Conservation (phyloP, 2,888 invertebrate species). For the Kuschelorhynchus macadamiae region DNA sequence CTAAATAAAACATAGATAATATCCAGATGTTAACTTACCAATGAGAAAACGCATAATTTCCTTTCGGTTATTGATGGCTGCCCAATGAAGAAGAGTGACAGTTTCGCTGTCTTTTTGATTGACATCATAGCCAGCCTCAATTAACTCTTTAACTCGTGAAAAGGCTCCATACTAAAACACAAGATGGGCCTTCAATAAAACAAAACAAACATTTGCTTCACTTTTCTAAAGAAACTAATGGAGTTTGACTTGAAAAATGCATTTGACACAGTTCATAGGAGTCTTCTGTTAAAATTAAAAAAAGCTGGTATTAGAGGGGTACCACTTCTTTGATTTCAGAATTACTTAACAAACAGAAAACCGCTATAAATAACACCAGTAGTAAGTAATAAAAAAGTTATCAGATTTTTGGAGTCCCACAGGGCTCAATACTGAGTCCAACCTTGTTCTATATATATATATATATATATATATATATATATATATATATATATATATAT, state of each 20-base stretch:
- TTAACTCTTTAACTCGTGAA: slow-evolving; percentile 84
- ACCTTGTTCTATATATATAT: background rate
- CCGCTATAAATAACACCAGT: background rate
- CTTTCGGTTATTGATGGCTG: slow-evolving; percentile 96
- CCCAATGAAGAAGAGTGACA: slow-evolving; percentile 98
- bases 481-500: background rate
- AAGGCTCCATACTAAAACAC: slow-evolving; percentile 89
- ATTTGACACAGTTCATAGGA: too few species aligned
- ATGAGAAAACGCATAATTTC: slow-evolving; percentile 93
- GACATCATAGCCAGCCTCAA: slow-evolving; percentile 94
- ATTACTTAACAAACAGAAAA: too few species aligned
- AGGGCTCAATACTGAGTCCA: background rate
- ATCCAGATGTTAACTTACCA: slow-evolving; percentile 69
- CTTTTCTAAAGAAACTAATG: background rate
- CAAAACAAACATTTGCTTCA: slow-evolving; percentile 5
- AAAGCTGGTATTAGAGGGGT: background rate
- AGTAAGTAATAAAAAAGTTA: background rate
- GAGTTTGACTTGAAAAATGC: too few species aligned
- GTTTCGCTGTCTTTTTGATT: slow-evolving; percentile 96
- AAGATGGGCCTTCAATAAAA: too few species aligned
- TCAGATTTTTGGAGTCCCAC: background rate
- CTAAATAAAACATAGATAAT: slow-evolving; percentile 53
- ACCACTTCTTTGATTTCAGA: too few species aligned
- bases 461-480: background rate
- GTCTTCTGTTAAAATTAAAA: background rate